Conservation (phyloP, 2,113 vertebrate species). For the Onychorhynchus coronatus region DNA sequence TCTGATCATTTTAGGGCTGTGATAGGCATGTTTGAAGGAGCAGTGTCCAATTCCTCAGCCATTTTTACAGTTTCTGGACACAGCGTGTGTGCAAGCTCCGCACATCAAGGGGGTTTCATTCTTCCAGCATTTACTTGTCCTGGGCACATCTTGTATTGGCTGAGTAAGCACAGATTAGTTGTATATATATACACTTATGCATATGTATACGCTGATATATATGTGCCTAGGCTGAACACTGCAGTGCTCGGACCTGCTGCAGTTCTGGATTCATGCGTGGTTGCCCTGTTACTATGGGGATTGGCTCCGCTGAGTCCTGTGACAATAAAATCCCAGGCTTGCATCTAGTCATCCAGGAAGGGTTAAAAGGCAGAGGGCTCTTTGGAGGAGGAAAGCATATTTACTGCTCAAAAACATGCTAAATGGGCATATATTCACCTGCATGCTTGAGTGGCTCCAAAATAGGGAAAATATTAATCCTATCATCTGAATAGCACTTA, state of each 20-base stretch:
- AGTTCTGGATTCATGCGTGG: not conserved
- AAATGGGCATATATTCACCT: slow-evolving; percentile 24
- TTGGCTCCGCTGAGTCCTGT: not conserved
- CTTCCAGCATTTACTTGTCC: not conserved
- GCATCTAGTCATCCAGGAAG: not conserved
- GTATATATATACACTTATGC: too few relatives aligned
- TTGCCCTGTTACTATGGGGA: slow-evolving; percentile 34
- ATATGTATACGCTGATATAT: not conserved
- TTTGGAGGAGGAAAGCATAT: not conserved
- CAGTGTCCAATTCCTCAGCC: not conserved
- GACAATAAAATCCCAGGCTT: not conserved
- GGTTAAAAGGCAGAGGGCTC: slow-evolving; percentile 37
- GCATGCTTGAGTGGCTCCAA: not conserved
- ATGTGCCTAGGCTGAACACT: not conserved
- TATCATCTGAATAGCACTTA: slow-evolving; percentile 28
- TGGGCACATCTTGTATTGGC: not conserved
- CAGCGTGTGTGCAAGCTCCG: rapidly evolving
- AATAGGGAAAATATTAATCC: slow-evolving; percentile 34
- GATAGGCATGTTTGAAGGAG: not conserved
- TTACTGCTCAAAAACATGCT: not conserved
- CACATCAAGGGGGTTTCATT: rapidly evolving
- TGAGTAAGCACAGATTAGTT: not conserved
- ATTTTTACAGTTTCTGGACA: not conserved
- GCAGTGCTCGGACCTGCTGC: not conserved
- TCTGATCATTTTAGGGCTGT: not conserved